Evolutionary conservation across 30 jellyfish, hydroid and myxozoan species (phyloP), one percentile per base, ranked within the genome.

Genomic region (Morbakka virulenta): DNA sequence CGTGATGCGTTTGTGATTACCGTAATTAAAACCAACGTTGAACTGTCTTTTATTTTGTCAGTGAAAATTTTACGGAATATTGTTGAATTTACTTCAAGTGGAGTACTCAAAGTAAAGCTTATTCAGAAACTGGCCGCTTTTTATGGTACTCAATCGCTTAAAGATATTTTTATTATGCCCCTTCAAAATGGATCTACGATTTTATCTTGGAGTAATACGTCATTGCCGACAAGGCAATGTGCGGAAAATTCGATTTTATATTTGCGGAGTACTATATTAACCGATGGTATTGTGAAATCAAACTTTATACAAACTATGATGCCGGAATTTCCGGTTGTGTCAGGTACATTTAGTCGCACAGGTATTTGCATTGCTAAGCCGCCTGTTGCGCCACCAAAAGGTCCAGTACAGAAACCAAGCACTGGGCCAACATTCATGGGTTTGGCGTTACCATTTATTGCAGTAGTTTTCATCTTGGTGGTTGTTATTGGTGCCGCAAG

Each of bases 311-410:
- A 81, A 22, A 74, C 85, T 17, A 1, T 81, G 85, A 66, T 61
- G 11, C 93, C 93, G 1, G 85, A 81, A n/a, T 81, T 81, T 62
- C 93, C 93, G 21, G 52, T 81, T 21, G 75, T 69, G 4, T 67
- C 69, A 9, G 29, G 70, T 33, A 69, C 26, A 0, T 9, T 61
- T 52, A 81, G 64, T 61, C 72, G 62, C 50, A 31, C 22, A 24
- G 93, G 93, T 33, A 76, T 81, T 31, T 81, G 93, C 57, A 36
- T 76, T 3, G 72, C 74, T 17, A 64, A 69, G 28, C 69, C 79
- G 4, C 50, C 52, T 6, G 76, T 28, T 1, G n/a, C n/a, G n/a
- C n/a, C n/a, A n/a, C 84, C 93, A 14, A 64, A 32, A 17, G 76
- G 80, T 26, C 93, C 93, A 50, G 72, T 13, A n/a, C 65, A 80